A percentile compares a stretch with the other conserved stretches of the same genome.
These are phyloP conservation scores for Oryctes rhinoceros DNA, from an alignment of 1,140 invertebrate species.

Conservation along the genomic window DNA sequence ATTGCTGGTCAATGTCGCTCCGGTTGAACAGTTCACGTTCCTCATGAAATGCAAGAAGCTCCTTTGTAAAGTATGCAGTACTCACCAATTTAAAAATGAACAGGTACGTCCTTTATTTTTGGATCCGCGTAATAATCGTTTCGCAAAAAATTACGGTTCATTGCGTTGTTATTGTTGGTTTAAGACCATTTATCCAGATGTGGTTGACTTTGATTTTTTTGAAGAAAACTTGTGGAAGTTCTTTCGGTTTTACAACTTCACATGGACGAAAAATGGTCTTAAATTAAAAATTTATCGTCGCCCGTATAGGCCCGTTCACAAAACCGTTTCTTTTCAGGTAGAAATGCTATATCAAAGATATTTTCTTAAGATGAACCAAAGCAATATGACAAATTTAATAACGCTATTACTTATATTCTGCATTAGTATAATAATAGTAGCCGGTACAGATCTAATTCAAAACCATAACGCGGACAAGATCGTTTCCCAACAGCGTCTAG, in stretches of 20 bases:
- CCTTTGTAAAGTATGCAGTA: constrained; percentile 62
- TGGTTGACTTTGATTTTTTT: no score
- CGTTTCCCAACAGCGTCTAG: constrained; percentile 43
- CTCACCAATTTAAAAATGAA: constrained; percentile 74
- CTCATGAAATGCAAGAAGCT: constrained; percentile 39
- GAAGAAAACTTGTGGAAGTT: no score
- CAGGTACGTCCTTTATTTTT: constrained; percentile 63
- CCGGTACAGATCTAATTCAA: constrained; percentile 54
- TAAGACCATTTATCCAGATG: background rate
- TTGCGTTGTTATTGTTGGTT: background rate
- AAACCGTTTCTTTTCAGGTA: constrained; percentile 67
- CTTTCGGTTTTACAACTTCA: no score
- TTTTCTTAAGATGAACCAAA: constrained; percentile 92
- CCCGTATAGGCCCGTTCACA: background rate
- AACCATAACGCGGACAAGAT: constrained; percentile 45
- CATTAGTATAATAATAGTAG: constrained; percentile 68
- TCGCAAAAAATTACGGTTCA: no score
- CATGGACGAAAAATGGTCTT: background rate
- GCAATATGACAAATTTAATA: constrained; percentile 85
- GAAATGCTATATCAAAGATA: constrained; percentile 92
- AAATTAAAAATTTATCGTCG: background rate
- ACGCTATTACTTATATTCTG: constrained; percentile 77
- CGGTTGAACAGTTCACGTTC: constrained; percentile 19
- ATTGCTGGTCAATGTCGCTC: constrained; percentile 49
- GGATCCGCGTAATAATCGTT: background rate